Percentiles rank a stretch among this genome's conserved stretches.
phyloP scores from a whole-genome alignment of 2,113 vertebrate species.

The Platysteira castanea region DNA sequence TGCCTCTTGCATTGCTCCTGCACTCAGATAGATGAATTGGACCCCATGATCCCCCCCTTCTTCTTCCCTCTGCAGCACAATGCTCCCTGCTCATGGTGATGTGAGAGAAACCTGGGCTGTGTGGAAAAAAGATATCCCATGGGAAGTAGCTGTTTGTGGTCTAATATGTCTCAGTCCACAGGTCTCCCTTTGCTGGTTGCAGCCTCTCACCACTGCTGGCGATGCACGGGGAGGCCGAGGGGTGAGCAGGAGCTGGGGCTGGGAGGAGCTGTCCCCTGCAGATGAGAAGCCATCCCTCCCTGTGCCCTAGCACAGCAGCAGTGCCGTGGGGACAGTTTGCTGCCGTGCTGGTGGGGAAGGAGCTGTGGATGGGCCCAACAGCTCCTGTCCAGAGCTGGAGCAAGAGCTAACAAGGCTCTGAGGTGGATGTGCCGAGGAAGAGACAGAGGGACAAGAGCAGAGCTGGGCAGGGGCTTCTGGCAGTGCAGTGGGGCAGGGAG shows the following conservation, averaged over 20 bases:
- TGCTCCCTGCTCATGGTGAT: not conserved
- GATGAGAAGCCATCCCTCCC: not conserved
- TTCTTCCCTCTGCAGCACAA: not conserved
- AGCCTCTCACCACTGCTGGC: not conserved
- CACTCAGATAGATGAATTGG: not conserved
- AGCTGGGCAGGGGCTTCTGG: not conserved
- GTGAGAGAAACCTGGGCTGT: not conserved
- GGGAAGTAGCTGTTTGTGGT: not conserved
- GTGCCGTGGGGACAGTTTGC: not conserved
- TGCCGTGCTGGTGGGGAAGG: not conserved
- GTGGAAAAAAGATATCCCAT: not conserved
- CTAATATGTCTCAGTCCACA: not conserved
- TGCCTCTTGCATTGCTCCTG: not conserved
- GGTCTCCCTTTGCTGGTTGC: not conserved
- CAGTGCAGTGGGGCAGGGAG: not conserved
- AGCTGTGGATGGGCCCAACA: not conserved
- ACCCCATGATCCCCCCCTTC: rapidly evolving
- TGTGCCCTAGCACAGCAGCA: rapidly evolving
- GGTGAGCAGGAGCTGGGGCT: not conserved
- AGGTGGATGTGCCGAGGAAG: not conserved
- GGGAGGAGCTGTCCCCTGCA: rapidly evolving
- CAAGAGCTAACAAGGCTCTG: not conserved
- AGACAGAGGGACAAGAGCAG: not conserved
- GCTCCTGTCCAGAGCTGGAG: not conserved
- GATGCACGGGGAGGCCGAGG: not conserved